These are phyloP conservation scores for Herminia tarsipennalis DNA, from an alignment of 2,888 invertebrate species.

Conservation along the genomic window DNA sequence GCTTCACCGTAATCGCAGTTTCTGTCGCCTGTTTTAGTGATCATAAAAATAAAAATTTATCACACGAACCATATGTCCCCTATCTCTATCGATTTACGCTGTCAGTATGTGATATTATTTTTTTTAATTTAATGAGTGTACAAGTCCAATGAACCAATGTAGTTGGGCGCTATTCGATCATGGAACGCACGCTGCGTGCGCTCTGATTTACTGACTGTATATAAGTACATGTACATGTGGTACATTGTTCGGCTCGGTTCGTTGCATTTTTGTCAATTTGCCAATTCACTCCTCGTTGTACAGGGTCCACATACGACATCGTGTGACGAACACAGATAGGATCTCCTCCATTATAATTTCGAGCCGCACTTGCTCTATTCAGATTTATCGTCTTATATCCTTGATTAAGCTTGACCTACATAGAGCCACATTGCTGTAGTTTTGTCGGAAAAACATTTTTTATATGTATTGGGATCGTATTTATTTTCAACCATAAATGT, in stretches of 20 bases:
- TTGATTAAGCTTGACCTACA: neutral
- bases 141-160: constrained; percentile 67
- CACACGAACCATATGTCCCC: neutral
- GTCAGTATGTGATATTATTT: neutral
- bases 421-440: too few species aligned
- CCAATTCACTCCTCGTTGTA: constrained; percentile 67
- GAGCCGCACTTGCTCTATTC: too few species aligned
- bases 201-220: constrained; percentile 33
- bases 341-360: too few species aligned
- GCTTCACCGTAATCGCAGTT: constrained; percentile 16
- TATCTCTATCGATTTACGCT: too few species aligned
- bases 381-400: neutral
- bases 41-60: constrained; percentile 14
- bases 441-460: neutral
- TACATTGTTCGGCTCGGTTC: constrained; percentile 51
- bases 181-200: constrained; percentile 36
- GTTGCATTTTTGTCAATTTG: constrained; percentile 77
- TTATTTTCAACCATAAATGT: neutral
- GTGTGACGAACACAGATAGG: neutral
- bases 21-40: constrained; percentile 7
- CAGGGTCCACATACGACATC: constrained; percentile 29
- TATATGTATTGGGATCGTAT: neutral
- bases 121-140: constrained; percentile 7
- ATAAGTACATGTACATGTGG: constrained; percentile 25
- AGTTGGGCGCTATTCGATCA: constrained; percentile 56